Percentiles rank a stretch among this genome's conserved stretches.
Conservation (phyloP, 2,797 vertebrate species). For the Peromyscus aztecus region DNA sequence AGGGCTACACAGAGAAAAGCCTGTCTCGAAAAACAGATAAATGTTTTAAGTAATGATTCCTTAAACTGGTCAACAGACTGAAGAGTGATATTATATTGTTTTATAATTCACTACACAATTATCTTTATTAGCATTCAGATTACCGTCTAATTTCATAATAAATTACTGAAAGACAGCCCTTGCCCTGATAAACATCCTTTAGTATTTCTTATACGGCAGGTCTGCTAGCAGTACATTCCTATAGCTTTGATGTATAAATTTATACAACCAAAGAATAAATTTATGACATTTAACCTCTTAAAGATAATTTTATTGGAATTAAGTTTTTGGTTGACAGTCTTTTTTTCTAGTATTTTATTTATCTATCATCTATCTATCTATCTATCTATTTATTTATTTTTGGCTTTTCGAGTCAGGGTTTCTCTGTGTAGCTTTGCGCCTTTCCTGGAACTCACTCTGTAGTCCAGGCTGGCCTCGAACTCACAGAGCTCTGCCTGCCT, state of each 20-base stretch:
- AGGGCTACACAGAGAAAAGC: too few species aligned
- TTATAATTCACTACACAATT: constrained; percentile 35
- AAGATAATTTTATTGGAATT: constrained; percentile 58
- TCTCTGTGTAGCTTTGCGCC: too few species aligned
- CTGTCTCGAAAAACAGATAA: neutral
- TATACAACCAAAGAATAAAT: neutral
- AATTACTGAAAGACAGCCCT: constrained; percentile 27
- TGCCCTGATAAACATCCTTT: neutral
- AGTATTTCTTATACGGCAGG: constrained; percentile 29
- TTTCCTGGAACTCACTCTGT: too few species aligned
- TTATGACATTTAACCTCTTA: constrained; percentile 41
- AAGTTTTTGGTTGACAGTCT: constrained; percentile 24
- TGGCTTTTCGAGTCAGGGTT: too few species aligned
- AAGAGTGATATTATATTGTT: neutral
- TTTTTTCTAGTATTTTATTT: neutral
- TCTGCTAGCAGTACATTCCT: constrained; percentile 15
- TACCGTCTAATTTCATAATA: constrained; percentile 38
- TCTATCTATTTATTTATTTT: too few species aligned
- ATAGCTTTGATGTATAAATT: constrained; percentile 18
- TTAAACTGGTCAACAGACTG: constrained; percentile 14
- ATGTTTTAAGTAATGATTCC: constrained; percentile 26
- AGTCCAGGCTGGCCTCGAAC: too few species aligned
- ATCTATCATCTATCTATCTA: too few species aligned
- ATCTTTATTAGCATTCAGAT: constrained; percentile 24
- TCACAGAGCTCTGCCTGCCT: too few species aligned